phyloP scores from a whole-genome alignment of 2,113 vertebrate species.

The Nothocercus nigrocapillus region DNA sequence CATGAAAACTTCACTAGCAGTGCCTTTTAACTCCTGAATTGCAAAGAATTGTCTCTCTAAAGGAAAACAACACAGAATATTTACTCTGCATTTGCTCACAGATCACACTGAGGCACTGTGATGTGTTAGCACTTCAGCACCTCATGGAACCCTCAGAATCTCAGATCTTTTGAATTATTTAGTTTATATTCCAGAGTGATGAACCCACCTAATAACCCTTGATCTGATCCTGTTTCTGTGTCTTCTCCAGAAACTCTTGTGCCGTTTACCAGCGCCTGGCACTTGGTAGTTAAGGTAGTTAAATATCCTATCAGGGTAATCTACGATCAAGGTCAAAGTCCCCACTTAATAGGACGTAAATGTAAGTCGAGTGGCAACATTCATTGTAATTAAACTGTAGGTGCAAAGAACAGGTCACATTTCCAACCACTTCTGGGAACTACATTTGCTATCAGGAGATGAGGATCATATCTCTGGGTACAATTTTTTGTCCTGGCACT shows the following conservation, averaged over 20 bases:
- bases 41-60: not conserved
- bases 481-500: constrained; percentile 40
- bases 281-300: not conserved
- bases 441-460: not conserved
- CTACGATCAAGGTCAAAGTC: constrained; percentile 39
- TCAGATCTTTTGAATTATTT: not conserved
- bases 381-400: constrained; percentile 62
- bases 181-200: not conserved
- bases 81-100: not conserved
- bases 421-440: constrained; percentile 64
- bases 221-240: not conserved
- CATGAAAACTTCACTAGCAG: not conserved
- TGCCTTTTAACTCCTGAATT: not conserved
- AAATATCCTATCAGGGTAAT: not conserved
- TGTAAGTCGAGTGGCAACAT: constrained; percentile 58
- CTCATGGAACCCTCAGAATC: not conserved
- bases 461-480: constrained; percentile 32
- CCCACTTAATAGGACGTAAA: constrained; percentile 30
- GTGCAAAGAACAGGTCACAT: constrained; percentile 49
- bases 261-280: not conserved
- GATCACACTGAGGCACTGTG: not conserved
- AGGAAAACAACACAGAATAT: not conserved
- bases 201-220: not conserved
- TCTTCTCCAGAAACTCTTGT: not conserved
- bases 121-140: not conserved